A percentile compares a stretch with the other conserved stretches of the same genome.
Conservation (phyloP, 2,113 vertebrate genomes). For the Pedionomus torquatus region DNA sequence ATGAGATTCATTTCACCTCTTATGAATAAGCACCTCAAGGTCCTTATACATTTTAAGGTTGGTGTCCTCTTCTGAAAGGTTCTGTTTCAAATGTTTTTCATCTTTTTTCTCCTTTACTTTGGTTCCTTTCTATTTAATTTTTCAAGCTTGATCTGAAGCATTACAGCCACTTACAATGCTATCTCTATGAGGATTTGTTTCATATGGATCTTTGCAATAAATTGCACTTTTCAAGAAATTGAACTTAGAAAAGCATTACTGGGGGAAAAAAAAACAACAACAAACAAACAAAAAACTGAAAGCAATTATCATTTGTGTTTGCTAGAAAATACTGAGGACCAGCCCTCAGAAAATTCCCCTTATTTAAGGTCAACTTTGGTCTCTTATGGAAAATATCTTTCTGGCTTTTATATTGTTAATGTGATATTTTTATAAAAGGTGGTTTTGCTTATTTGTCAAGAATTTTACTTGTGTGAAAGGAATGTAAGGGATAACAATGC, state of each 20-base stretch:
- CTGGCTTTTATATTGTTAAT: neutral
- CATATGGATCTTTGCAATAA: neutral
- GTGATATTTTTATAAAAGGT: neutral
- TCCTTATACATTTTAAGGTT: neutral
- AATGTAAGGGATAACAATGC: neutral
- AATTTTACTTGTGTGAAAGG: neutral
- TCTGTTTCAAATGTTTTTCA: neutral
- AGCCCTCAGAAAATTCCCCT: neutral
- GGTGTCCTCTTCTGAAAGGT: neutral
- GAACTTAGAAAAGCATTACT: neutral
- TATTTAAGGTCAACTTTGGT: neutral
- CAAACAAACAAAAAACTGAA: no score
- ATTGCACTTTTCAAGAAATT: neutral
- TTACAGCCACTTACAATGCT: neutral
- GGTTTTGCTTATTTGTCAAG: neutral
- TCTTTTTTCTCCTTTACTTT: neutral
- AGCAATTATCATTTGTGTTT: neutral
- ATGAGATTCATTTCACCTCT: neutral
- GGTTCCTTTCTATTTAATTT: neutral
- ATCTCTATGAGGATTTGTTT: neutral
- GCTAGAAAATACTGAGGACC: neutral
- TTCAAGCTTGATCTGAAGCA: neutral
- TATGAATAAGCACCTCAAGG: neutral
- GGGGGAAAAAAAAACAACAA: neutral
- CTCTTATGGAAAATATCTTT: neutral